Conservation (phyloP, 2,888 invertebrate genomes). For the Meganola albula region DNA sequence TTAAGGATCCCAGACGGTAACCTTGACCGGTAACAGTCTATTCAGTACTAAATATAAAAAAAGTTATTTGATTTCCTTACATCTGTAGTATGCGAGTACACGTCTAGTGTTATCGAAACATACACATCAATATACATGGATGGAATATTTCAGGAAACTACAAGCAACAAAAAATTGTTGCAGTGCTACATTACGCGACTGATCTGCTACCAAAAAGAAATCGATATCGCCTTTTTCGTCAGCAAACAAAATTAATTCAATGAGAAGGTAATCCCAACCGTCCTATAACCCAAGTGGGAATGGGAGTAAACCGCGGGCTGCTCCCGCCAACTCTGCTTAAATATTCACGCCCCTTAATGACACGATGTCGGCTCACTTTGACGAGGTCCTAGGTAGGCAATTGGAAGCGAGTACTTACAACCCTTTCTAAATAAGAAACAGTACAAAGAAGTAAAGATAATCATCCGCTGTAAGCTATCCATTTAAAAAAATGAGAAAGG, state of each 20-base stretch:
- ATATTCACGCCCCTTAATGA: constrained; percentile 73
- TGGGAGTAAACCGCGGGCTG: constrained; percentile 49
- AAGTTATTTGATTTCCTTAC: too few relatives aligned
- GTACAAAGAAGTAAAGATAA: constrained; percentile 27
- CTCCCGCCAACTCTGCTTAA: constrained; percentile 61
- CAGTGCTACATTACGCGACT: too few relatives aligned
- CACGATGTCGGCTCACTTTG: constrained; percentile 54
- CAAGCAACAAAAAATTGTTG: too few relatives aligned
- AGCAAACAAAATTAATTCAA: constrained; percentile 62
- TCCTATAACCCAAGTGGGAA: constrained; percentile 52
- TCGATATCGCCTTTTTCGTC: constrained; percentile 55
- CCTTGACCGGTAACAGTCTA: too few relatives aligned
- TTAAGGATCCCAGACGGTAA: too few relatives aligned
- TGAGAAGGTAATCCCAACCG: constrained; percentile 61
- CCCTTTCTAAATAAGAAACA: constrained; percentile 24
- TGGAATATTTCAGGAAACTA: too few relatives aligned
- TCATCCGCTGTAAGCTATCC: constrained; percentile 22
- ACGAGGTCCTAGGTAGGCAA: constrained; percentile 49
- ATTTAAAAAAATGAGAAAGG: constrained; percentile 16
- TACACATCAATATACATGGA: too few relatives aligned
- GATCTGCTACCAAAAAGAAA: too few relatives aligned
- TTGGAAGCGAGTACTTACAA: constrained; percentile 27
- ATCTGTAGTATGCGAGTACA: too few relatives aligned
- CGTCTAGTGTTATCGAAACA: too few relatives aligned
- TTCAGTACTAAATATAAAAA: too few relatives aligned